A percentile compares a stretch with the other conserved stretches of the same genome.
Conservation (phyloP, 2,797 vertebrate genomes). For the Toxotes lorentzi region DNA sequence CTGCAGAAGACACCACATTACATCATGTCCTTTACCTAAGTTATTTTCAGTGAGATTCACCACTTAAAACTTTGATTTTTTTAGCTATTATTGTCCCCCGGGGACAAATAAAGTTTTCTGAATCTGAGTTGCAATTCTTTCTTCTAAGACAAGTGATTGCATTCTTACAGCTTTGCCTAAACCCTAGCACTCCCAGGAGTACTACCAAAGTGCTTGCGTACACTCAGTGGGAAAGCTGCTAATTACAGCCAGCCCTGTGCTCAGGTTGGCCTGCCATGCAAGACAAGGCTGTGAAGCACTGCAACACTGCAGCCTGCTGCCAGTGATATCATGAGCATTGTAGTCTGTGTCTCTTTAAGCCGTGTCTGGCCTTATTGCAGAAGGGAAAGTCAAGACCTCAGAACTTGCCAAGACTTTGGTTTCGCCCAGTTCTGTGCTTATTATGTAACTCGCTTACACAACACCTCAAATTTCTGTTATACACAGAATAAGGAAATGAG, state of each 20-base stretch:
- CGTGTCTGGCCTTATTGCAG: conserved; percentile 32
- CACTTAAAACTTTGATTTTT: no score
- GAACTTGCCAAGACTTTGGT: conserved; percentile 55
- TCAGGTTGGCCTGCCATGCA: conserved; percentile 33
- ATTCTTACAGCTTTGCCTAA: conserved; percentile 2
- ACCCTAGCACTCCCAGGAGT: background rate
- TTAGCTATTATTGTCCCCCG: no score
- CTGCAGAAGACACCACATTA: background rate
- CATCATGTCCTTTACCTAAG: background rate
- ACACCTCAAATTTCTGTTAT: conserved; percentile 55
- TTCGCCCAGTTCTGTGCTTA: conserved; percentile 51
- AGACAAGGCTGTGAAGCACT: conserved; percentile 31
- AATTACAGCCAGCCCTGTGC: conserved; percentile 18
- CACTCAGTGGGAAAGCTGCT: conserved; percentile 36
- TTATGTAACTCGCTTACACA: conserved; percentile 76
- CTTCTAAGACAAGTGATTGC: background rate
- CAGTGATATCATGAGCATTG: conserved; percentile 25
- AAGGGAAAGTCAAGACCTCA: conserved; percentile 35
- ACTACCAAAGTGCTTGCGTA: conserved; percentile 19
- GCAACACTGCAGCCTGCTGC: conserved; percentile 26
- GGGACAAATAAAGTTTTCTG: no score
- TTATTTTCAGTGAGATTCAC: background rate
- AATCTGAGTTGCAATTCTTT: no score
- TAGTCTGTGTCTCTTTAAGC: conserved; percentile 37
- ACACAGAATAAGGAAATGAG: conserved; percentile 50